Evolutionary conservation across 2,888 invertebrate genomes (phyloP).

Genomic region (Heliconius ismenius): DNA sequence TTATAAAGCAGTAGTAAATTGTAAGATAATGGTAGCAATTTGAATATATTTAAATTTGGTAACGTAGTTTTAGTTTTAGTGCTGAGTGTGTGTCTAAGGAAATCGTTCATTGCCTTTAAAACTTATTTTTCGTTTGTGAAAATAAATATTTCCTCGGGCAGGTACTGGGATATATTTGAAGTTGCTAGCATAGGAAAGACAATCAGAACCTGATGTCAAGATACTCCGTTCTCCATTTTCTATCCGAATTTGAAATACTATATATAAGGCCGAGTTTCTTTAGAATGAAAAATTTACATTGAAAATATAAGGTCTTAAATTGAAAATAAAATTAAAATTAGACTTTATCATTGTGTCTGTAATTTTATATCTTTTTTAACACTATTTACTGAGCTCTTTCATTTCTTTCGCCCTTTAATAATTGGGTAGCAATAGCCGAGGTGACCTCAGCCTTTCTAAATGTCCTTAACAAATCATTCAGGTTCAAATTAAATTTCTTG

Average conservation of each 20-base stretch:
- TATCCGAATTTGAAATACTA: too few relatives aligned
- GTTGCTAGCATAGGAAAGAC: too few relatives aligned
- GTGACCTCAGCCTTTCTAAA: background rate
- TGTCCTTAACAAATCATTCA: conserved; percentile 7
- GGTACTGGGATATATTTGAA: too few relatives aligned
- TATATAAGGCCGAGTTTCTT: too few relatives aligned
- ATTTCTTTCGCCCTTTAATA: background rate
- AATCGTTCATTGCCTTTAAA: background rate
- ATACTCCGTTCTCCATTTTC: too few relatives aligned
- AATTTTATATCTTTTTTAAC: background rate
- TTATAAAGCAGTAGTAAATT: conserved; percentile 1
- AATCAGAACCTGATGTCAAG: too few relatives aligned
- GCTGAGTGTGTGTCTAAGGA: background rate
- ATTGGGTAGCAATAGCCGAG: conserved; percentile 1
- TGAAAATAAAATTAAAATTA: too few relatives aligned
- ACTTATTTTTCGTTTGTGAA: too few relatives aligned
- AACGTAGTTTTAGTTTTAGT: background rate
- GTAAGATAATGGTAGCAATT: conserved; percentile 7
- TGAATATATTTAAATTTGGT: conserved; percentile 2
- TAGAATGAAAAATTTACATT: background rate
- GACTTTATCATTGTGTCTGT: background rate
- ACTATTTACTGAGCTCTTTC: background rate
- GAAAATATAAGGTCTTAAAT: too few relatives aligned
- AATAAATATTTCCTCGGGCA: too few relatives aligned
- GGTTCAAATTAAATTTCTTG: conserved; percentile 4